Evolutionary conservation across 2,113 vertebrate species (phyloP).

Genomic region (Colaptes auratus): DNA sequence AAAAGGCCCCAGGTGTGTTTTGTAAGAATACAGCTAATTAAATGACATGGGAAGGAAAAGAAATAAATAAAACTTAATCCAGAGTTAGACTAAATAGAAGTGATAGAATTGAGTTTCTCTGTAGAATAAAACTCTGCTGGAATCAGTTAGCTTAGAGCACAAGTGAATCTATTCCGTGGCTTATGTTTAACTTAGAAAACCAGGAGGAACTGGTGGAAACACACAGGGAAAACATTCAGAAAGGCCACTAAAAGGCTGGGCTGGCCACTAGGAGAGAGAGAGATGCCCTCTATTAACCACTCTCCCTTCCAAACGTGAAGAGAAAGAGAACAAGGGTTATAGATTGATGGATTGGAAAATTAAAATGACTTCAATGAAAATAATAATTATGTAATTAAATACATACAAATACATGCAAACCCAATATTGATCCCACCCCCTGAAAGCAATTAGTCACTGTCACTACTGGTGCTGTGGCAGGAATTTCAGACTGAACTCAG

Average conservation of each 20-base stretch:
- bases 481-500: too few species aligned
- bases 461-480: too few species aligned
- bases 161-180: background rate
- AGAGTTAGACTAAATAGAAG: background rate
- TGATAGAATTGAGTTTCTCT: background rate
- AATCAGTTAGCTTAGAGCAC: background rate
- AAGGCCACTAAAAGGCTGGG: background rate
- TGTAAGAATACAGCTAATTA: background rate
- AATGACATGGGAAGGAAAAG: background rate
- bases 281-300: too few species aligned
- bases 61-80: constrained; percentile 22
- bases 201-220: background rate
- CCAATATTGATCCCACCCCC: too few species aligned
- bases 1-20: background rate
- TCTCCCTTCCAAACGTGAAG: too few species aligned
- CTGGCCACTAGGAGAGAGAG: too few species aligned
- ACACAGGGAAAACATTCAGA: background rate
- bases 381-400: too few species aligned
- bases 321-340: too few species aligned
- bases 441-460: too few species aligned
- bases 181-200: background rate
- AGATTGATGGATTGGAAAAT: too few species aligned
- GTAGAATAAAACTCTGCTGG: background rate
- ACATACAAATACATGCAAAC: too few species aligned
- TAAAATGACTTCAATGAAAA: too few species aligned